Conservation (phyloP, 1,140 invertebrate species). For the Drosophila ficusphila region DNA sequence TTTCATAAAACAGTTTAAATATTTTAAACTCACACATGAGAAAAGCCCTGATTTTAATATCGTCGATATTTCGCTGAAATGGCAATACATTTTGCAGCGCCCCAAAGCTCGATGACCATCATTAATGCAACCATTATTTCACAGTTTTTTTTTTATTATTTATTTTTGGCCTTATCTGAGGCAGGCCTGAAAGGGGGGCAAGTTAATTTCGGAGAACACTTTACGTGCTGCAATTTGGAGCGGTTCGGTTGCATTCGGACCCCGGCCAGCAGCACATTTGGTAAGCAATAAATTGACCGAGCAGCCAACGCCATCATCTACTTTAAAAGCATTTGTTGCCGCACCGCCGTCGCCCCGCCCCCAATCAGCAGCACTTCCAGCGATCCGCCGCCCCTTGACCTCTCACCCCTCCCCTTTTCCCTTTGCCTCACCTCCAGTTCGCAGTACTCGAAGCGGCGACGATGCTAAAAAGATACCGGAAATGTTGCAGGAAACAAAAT, state of each 20-base stretch:
- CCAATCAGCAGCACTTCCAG: slow-evolving; percentile 21
- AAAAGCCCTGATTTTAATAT: neutral
- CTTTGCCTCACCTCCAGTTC: neutral
- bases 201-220: slow-evolving; percentile 72
- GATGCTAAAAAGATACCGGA: slow-evolving; percentile 78
- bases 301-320: slow-evolving; percentile 63
- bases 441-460: slow-evolving; percentile 33
- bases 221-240: slow-evolving; percentile 62
- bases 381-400: slow-evolving; percentile 8
- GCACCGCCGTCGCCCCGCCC: slow-evolving; percentile 10
- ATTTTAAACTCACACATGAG: neutral
- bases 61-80: slow-evolving; percentile 4
- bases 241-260: slow-evolving; percentile 43
- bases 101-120: slow-evolving; percentile 13
- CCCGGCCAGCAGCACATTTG: slow-evolving; percentile 58
- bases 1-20: neutral
- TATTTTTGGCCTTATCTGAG: slow-evolving; percentile 50
- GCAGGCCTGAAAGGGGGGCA: slow-evolving; percentile 35
- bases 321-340: slow-evolving; percentile 73
- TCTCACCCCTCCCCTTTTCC: neutral
- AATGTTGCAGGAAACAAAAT: slow-evolving; percentile 81
- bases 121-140: slow-evolving; percentile 54
- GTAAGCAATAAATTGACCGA: slow-evolving; percentile 75
- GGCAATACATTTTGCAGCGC: slow-evolving; percentile 24
- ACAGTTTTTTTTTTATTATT: slow-evolving; percentile 37